Percentiles rank a stretch among this genome's conserved stretches.
Conservation (phyloP, 2,888 invertebrate genomes). For the Galerucella pusilla region DNA sequence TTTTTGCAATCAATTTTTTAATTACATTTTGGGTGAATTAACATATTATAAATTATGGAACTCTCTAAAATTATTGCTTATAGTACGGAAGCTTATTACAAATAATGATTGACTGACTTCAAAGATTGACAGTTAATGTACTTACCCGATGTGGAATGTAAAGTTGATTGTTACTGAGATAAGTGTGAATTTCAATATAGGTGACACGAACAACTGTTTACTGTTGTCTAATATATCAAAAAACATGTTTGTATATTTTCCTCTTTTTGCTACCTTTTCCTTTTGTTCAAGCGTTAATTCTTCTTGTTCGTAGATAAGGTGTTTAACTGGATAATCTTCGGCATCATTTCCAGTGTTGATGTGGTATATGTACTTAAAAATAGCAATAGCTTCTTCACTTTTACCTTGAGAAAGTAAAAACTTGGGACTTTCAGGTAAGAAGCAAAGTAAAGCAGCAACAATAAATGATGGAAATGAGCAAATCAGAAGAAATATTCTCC, state of each 20-base stretch:
- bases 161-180: constrained; percentile 92
- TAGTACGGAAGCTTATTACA: neutral
- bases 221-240: constrained; percentile 84
- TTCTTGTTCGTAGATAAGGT: constrained; percentile 69
- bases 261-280: constrained; percentile 69
- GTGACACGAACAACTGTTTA: constrained; percentile 82
- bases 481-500: constrained; percentile 90
- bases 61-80: no score
- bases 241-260: constrained; percentile 79
- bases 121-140: constrained; percentile 31
- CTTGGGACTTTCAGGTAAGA: constrained; percentile 92
- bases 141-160: constrained; percentile 91
- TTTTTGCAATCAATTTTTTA: no score
- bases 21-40: no score
- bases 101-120: neutral
- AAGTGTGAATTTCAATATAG: constrained; percentile 83
- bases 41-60: no score
- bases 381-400: constrained; percentile 82
- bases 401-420: constrained; percentile 84
- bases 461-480: constrained; percentile 91
- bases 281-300: constrained; percentile 56
- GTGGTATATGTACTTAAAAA: constrained; percentile 83
- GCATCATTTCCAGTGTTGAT: constrained; percentile 82
- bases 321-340: constrained; percentile 81
- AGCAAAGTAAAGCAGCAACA: constrained; percentile 83